A percentile compares a stretch with the other conserved stretches of the same genome.
Conservation (phyloP, 2,888 invertebrate genomes). For the Altica lythri region DNA sequence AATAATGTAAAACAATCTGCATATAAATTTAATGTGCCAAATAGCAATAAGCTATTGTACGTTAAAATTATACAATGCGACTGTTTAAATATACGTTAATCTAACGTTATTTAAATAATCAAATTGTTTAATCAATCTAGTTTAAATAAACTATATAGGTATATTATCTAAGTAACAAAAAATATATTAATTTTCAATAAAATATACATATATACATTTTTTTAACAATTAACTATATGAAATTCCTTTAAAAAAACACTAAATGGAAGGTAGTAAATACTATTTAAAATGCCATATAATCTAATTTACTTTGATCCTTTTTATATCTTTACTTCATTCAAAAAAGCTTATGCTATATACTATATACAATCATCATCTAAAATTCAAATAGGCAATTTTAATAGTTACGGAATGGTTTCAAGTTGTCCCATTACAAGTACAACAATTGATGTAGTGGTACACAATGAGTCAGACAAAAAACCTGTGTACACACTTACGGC, state of each 20-base stretch:
- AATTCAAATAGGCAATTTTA: neutral
- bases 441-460: no score
- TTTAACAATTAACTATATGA: no score
- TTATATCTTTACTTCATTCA: no score
- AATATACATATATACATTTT: slow-evolving; percentile 24
- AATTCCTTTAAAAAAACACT: neutral
- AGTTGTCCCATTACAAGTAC: no score
- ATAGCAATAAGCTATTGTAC: neutral
- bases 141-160: slow-evolving; percentile 21
- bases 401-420: no score
- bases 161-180: slow-evolving; percentile 23
- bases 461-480: no score
- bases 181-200: slow-evolving; percentile 22
- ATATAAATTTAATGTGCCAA: neutral
- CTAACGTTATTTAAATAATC: no score
- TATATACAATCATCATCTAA: no score
- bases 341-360: no score
- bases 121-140: neutral
- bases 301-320: no score
- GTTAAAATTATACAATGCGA: slow-evolving; percentile 1
- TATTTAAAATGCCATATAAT: neutral
- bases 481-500: no score
- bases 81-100: no score
- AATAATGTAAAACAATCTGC: neutral
- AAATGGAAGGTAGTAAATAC: neutral